phyloP scores from a whole-genome alignment of 2,888 invertebrate species.

The Mythimna loreyi region DNA sequence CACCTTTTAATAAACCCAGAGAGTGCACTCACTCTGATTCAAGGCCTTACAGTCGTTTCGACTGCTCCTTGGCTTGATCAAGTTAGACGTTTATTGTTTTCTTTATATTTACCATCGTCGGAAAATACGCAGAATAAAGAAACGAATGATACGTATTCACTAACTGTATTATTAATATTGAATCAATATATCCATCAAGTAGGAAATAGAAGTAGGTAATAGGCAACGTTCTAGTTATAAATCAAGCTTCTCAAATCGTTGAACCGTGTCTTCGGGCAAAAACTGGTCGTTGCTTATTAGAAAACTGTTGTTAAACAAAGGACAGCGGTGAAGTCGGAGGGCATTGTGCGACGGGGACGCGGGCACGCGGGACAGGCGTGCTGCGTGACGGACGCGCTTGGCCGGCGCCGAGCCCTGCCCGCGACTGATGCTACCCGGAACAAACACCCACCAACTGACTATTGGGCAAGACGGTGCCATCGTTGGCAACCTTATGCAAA shows the following conservation, averaged over 20 bases:
- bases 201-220: conserved; percentile 7
- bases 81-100: neutral
- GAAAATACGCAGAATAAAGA: neutral
- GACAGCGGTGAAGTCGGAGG: conserved; percentile 74
- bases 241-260: conserved; percentile 38
- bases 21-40: conserved; percentile 59
- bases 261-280: conserved; percentile 58
- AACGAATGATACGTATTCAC: neutral
- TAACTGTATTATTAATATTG: neutral
- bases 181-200: neutral
- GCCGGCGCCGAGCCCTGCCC: conserved; percentile 76
- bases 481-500: conserved; percentile 40
- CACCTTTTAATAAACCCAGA: conserved; percentile 38
- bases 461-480: conserved; percentile 64
- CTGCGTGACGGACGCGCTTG: conserved; percentile 86
- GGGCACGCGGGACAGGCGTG: conserved; percentile 60
- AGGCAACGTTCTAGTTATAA: conserved; percentile 30
- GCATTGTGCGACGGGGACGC: conserved; percentile 74
- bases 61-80: conserved; percentile 11
- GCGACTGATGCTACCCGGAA: conserved; percentile 73
- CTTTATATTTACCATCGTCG: neutral
- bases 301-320: conserved; percentile 69
- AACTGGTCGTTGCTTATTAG: conserved; percentile 57
- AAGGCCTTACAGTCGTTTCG: conserved; percentile 13
- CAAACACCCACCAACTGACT: conserved; percentile 63